Evolutionary conservation across 2,113 vertebrate genomes (phyloP).

Genomic region (Grammomys surdaster): DNA sequence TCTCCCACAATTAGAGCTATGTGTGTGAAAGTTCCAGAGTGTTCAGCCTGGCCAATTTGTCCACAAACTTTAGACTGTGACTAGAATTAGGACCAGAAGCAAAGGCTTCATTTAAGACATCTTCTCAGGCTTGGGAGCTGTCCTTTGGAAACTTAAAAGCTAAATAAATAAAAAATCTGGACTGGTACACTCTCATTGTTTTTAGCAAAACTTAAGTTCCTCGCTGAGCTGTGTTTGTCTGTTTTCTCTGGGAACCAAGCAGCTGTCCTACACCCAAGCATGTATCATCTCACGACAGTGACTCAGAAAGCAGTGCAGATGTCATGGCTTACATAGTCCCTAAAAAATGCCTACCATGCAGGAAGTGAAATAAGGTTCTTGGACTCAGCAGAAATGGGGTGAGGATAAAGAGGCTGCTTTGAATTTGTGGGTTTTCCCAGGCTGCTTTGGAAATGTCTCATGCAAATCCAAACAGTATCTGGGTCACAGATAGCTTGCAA

Average conservation of each 20-base stretch:
- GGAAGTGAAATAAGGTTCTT: conserved; percentile 87
- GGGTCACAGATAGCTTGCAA: conserved; percentile 82
- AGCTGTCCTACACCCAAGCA: conserved; percentile 73
- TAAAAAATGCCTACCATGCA: conserved; percentile 89
- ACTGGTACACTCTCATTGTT: conserved; percentile 57
- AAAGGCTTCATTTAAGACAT: conserved; percentile 56
- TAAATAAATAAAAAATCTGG: conserved; percentile 51
- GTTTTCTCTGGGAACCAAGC: conserved; percentile 82
- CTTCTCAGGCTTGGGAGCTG: conserved; percentile 65
- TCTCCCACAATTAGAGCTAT: conserved; percentile 3
- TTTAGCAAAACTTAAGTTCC: conserved; percentile 65
- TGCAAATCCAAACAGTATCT: conserved; percentile 86
- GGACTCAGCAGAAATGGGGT: conserved; percentile 85
- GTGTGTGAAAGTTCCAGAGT: not conserved
- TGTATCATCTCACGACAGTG: conserved; percentile 83
- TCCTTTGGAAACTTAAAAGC: conserved; percentile 57
- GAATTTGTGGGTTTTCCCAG: conserved; percentile 86
- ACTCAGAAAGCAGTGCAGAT: conserved; percentile 86
- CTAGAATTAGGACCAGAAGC: conserved; percentile 20
- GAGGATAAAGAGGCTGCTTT: conserved; percentile 85
- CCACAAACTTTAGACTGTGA: not conserved
- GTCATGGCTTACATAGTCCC: conserved; percentile 84
- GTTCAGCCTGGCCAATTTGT: not conserved
- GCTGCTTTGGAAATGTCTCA: conserved; percentile 84
- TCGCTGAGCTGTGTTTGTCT: conserved; percentile 76